Percentiles rank a stretch among this genome's conserved stretches.
These are phyloP conservation scores for Ramazzottius varieornatus DNA, from an alignment of 2,888 invertebrate genomes.

Conservation along the genomic window DNA sequence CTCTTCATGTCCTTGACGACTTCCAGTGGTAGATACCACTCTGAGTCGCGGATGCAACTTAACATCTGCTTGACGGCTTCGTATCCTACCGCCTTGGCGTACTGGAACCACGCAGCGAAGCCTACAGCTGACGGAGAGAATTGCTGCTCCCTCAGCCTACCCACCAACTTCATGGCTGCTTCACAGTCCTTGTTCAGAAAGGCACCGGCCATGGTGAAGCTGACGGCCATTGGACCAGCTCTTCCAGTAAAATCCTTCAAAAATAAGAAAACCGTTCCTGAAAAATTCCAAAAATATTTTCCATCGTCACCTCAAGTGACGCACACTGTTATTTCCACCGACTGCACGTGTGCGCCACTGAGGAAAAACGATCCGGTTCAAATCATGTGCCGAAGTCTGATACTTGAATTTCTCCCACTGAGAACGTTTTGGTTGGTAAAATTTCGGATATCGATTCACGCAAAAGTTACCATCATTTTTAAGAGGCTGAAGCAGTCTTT, in stretches of 20 bases:
- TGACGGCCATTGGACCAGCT: slow-evolving; percentile 25
- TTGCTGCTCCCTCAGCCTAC: slow-evolving; percentile 27
- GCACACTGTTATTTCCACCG: no score
- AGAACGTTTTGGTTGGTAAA: no score
- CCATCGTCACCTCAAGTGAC: no score
- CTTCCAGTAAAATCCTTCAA: neutral
- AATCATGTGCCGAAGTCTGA: no score
- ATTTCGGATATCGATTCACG: no score
- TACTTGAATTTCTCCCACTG: no score
- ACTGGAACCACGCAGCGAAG: slow-evolving; percentile 31
- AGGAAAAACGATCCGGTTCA: no score
- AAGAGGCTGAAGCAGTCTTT: slow-evolving; percentile 33
- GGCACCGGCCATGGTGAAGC: slow-evolving; percentile 31
- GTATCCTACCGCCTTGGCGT: slow-evolving; percentile 24
- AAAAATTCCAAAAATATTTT: neutral
- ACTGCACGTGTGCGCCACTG: no score
- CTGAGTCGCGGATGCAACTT: slow-evolving; percentile 29
- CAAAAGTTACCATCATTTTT: slow-evolving; percentile 34
- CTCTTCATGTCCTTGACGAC: slow-evolving; percentile 19
- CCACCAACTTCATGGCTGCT: slow-evolving; percentile 35
- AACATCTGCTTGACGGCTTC: slow-evolving; percentile 32
- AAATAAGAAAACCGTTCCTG: neutral
- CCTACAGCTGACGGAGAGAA: slow-evolving; percentile 27
- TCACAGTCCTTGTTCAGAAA: slow-evolving; percentile 31
- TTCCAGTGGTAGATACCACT: slow-evolving; percentile 22